Percentiles rank a stretch among this genome's conserved stretches.
These are phyloP conservation scores for Cephus cinctus DNA, from an alignment of 1,140 invertebrate genomes.

Conservation along the genomic window DNA sequence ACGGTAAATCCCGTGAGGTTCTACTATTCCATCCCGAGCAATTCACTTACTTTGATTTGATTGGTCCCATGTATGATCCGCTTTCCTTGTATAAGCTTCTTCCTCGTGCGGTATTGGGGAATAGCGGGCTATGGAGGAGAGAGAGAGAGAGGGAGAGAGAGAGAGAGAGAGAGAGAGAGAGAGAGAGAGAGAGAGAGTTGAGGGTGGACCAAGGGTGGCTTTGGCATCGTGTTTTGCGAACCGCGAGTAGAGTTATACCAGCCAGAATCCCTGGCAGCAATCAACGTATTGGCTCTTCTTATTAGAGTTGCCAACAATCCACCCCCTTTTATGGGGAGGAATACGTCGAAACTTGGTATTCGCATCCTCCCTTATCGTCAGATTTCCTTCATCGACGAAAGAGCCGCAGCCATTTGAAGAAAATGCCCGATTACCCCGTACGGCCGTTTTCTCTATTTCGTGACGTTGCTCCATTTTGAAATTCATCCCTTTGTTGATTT, in stretches of 20 bases:
- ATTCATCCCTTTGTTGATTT: no score
- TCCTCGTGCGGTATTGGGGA: background rate
- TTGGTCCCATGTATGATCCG: slow-evolving; percentile 43
- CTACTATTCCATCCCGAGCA: slow-evolving; percentile 27
- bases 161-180: background rate
- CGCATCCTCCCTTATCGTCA: background rate
- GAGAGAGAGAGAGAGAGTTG: background rate
- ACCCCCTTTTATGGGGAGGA: slow-evolving; percentile 29
- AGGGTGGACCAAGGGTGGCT: slow-evolving; percentile 8
- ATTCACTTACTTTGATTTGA: slow-evolving; percentile 57
- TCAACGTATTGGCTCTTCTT: slow-evolving; percentile 47
- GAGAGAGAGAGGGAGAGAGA: background rate
- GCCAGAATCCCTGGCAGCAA: slow-evolving; percentile 34
- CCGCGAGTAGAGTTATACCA: slow-evolving; percentile 25
- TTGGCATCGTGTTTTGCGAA: slow-evolving; percentile 39
- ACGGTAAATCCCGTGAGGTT: slow-evolving; percentile 15
- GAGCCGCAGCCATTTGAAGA: no score
- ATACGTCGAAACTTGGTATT: slow-evolving; percentile 15
- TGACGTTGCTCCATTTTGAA: background rate
- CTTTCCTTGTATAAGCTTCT: slow-evolving; percentile 19
- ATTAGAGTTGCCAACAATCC: slow-evolving; percentile 42
- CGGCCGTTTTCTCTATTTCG: slow-evolving; percentile 1
- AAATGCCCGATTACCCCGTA: slow-evolving; percentile 14
- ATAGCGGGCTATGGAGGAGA: slow-evolving; percentile 7
- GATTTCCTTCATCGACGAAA: no score